These are phyloP conservation scores for Lycaena phlaeas DNA, from an alignment of 2,888 invertebrate genomes.

Conservation along the genomic window DNA sequence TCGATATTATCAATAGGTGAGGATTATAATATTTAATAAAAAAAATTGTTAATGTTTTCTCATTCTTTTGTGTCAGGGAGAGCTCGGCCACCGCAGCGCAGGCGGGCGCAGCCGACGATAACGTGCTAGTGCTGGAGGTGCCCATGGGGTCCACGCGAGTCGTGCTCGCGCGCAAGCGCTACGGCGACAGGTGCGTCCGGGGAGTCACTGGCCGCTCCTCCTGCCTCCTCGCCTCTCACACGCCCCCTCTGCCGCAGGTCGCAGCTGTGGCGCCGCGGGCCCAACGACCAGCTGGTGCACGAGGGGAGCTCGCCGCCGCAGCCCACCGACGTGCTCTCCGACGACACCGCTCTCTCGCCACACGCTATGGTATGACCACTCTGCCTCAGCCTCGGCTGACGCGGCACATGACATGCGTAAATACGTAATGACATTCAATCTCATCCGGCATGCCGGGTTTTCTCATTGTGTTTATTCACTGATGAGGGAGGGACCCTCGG, in stretches of 20 bases:
- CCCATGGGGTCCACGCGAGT: constrained; percentile 76
- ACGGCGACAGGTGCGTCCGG: constrained; percentile 46
- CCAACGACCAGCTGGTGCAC: constrained; percentile 91
- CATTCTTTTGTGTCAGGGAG: too few relatives aligned
- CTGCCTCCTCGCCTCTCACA: too few relatives aligned
- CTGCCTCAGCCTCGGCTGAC: too few relatives aligned
- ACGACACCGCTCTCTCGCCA: constrained; percentile 45
- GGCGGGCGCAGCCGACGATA: constrained; percentile 46
- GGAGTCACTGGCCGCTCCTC: not conserved
- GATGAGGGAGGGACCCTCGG: too few relatives aligned
- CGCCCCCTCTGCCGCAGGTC: constrained; percentile 75
- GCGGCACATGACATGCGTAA: too few relatives aligned
- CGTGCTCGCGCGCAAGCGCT: constrained; percentile 79
- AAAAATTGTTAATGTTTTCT: too few relatives aligned
- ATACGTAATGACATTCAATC: too few relatives aligned
- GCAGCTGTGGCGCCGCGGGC: constrained; percentile 96
- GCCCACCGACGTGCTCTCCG: constrained; percentile 46
- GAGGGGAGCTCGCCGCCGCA: constrained; percentile 87
- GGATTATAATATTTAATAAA: too few relatives aligned
- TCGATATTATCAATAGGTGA: too few relatives aligned
- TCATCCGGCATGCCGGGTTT: too few relatives aligned
- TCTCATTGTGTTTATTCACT: too few relatives aligned
- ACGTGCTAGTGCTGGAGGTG: constrained; percentile 88
- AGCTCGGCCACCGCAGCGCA: constrained; percentile 15
- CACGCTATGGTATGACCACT: constrained; percentile 49